Conservation (phyloP, 2,797 vertebrate species). For the Danio jaintianensis region DNA sequence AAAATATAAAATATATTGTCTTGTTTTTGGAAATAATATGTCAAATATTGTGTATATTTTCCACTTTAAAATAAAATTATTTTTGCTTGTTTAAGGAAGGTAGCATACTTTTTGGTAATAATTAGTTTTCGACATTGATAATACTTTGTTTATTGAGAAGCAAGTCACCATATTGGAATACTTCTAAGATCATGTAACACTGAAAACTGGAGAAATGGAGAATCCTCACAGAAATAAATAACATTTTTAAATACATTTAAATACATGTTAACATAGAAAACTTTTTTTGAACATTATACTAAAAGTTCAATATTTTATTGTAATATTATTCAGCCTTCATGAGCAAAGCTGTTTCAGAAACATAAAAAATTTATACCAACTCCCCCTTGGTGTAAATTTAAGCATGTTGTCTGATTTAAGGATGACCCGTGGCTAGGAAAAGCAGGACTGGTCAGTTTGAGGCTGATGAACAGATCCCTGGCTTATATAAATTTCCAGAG, state of each 20-base stretch:
- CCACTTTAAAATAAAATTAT: too few relatives aligned
- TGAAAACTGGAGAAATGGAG: background rate
- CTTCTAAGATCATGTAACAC: background rate
- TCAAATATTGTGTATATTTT: too few relatives aligned
- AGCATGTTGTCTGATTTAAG: background rate
- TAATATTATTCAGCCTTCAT: background rate
- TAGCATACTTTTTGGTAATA: too few relatives aligned
- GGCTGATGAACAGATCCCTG: background rate
- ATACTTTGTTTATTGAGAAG: too few relatives aligned
- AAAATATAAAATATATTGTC: too few relatives aligned
- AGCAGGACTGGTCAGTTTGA: background rate
- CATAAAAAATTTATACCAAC: too few relatives aligned
- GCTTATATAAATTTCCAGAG: slow-evolving; percentile 14
- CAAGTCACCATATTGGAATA: background rate
- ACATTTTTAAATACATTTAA: background rate
- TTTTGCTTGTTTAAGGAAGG: too few relatives aligned
- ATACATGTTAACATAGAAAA: too few relatives aligned
- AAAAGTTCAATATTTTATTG: background rate
- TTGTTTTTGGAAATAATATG: too few relatives aligned
- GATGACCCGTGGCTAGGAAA: too few relatives aligned
- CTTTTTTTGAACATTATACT: background rate
- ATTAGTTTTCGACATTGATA: background rate
- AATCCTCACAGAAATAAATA: background rate
- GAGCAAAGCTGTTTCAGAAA: too few relatives aligned
- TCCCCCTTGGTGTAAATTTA: too few relatives aligned